Conservation (phyloP, 2,113 vertebrate species). For the Myocastor coypus region DNA sequence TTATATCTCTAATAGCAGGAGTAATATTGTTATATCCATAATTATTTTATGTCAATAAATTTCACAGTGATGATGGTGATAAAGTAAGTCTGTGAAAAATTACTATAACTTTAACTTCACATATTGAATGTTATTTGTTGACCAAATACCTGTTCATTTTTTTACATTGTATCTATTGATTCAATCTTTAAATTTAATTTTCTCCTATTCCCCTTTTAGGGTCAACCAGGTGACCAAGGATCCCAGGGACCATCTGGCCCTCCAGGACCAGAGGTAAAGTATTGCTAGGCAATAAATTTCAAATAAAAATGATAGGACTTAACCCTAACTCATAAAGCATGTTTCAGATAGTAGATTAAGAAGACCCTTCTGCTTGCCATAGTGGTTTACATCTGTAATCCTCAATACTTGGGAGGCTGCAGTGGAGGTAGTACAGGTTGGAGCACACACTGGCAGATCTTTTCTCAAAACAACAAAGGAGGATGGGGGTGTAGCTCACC, state of each 20-base stretch:
- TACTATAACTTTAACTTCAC: background rate
- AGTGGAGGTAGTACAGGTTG: background rate
- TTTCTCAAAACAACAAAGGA: background rate
- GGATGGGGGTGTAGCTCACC: background rate
- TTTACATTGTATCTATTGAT: constrained; percentile 50
- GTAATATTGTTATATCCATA: background rate
- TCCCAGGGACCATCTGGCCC: constrained; percentile 90
- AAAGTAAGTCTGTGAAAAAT: constrained; percentile 31
- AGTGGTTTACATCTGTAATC: background rate
- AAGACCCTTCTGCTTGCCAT: background rate
- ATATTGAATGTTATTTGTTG: background rate
- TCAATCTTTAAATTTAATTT: constrained; percentile 63
- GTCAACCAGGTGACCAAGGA: constrained; percentile 93
- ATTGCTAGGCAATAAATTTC: constrained; percentile 58
- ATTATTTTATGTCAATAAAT: background rate
- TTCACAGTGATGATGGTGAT: background rate
- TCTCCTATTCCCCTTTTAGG: constrained; percentile 86
- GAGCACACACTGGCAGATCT: background rate
- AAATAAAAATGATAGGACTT: background rate
- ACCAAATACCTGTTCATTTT: background rate
- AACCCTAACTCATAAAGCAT: constrained; percentile 35
- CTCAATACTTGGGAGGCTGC: background rate
- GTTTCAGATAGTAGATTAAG: constrained; percentile 21
- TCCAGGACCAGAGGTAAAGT: constrained; percentile 95
- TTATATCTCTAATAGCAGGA: background rate